Conservation (phyloP, 2,113 vertebrate species). For the Elanus axillaris region DNA sequence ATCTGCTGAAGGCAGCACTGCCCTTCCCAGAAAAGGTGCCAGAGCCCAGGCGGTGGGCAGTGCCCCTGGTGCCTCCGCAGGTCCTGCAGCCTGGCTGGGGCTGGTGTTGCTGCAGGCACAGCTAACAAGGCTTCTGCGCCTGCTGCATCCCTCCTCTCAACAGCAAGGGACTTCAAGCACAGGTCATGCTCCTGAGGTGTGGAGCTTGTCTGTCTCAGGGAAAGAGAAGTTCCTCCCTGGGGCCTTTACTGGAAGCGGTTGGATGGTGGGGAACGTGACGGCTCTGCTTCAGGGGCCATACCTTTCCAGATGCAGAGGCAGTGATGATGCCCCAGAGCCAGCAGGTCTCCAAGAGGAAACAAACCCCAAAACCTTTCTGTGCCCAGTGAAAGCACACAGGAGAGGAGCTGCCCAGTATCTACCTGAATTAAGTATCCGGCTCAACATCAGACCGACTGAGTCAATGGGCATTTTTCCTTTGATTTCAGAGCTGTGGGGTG, state of each 20-base stretch:
- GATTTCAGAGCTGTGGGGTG: background rate
- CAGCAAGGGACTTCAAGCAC: background rate
- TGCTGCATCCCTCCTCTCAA: background rate
- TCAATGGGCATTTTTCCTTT: background rate
- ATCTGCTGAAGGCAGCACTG: background rate
- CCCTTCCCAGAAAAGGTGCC: background rate
- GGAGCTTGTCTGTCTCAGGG: background rate
- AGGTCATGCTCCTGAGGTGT: background rate
- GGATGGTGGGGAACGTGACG: rapidly evolving
- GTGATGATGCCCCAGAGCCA: background rate
- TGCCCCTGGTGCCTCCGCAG: rapidly evolving
- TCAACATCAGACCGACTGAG: rapidly evolving
- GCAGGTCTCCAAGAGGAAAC: background rate
- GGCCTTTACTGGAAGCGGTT: background rate
- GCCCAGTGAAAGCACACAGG: background rate
- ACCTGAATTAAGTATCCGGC: background rate
- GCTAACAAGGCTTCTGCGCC: background rate
- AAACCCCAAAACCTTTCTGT: background rate
- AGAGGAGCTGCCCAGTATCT: background rate
- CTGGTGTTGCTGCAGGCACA: background rate
- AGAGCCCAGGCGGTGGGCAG: background rate
- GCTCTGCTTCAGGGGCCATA: background rate
- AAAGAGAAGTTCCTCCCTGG: background rate
- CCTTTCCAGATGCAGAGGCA: background rate
- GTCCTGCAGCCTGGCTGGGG: background rate